Evolutionary conservation across 2,113 vertebrate species (phyloP).

Genomic region (Stegastes partitus): DNA sequence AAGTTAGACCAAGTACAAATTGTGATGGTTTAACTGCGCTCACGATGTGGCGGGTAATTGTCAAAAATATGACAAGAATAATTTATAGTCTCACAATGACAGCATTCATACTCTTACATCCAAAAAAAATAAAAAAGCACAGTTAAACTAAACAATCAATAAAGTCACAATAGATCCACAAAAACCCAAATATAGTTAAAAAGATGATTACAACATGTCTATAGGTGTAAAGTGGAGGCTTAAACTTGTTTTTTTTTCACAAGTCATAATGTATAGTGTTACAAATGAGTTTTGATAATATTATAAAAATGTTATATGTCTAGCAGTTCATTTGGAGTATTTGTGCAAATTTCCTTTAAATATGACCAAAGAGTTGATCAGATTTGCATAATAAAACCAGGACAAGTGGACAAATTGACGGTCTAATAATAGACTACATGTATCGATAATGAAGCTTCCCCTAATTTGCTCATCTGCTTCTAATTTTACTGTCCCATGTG

Average conservation of each 20-base stretch:
- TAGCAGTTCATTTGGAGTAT: not conserved
- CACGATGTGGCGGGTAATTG: not conserved
- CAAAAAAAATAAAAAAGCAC: not conserved
- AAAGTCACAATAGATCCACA: not conserved
- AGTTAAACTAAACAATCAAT: not conserved
- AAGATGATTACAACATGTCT: no score
- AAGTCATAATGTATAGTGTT: not conserved
- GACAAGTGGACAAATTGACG: constrained; percentile 7
- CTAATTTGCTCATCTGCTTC: constrained; percentile 37
- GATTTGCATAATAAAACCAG: constrained; percentile 19
- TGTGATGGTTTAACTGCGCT: not conserved
- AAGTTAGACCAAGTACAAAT: constrained; percentile 37
- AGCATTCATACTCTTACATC: not conserved
- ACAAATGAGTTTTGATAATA: not conserved
- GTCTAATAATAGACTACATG: constrained; percentile 13
- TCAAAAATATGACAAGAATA: no score
- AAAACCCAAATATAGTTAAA: not conserved
- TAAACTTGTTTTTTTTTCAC: no score
- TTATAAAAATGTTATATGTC: not conserved
- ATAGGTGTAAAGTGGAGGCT: no score
- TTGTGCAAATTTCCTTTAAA: not conserved
- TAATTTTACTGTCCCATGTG: constrained; percentile 34
- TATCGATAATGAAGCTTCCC: constrained; percentile 44
- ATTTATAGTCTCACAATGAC: not conserved
- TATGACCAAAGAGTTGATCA: no score